Evolutionary conservation across 2,888 invertebrate species (phyloP), one percentile per base, ranked within the genome.

Genomic region (Andrena praecox): DNA sequence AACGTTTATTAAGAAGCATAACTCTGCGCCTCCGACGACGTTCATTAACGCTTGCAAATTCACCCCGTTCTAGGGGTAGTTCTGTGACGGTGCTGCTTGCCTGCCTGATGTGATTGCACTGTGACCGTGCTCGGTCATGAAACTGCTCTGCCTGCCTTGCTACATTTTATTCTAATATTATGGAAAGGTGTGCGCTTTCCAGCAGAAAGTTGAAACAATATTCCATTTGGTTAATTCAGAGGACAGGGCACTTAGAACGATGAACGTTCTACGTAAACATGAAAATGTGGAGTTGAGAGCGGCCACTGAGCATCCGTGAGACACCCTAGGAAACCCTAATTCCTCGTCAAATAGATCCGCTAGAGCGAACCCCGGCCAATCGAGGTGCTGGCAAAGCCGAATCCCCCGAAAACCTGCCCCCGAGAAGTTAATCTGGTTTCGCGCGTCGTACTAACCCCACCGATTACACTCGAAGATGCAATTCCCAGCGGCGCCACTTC

Each of bases 391-490:
- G 24, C 56, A 27, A 8, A 27, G 24, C 4, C 10, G 24, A 56
- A 56, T 27, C 24, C 24, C 56, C 10, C 27, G n/a, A 4, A 27
- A 56, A 56, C 24, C 56, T 27, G 56, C 20, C 0, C 4, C 56
- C 7, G 24, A 24, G 56, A 10, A 24, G 56, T 56, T 56, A 56
- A 56, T 56, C 24, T 56, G 27, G 56, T 29, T 60, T 31, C 29
- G 29, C 27, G 29, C 31, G 29, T 60, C 16, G 6, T 16, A 12
- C 20, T 3, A 27, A 16, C 56, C 16, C 66, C 69, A 54, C 68
- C 33, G 70, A 66, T 70, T 73, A 76, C 82, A 67, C 56, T 69
- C 50, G 77, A 52, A 68, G 82, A 64, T 82, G 64, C 82, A 69
- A 77, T 82, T 82, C 72, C 71, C 76, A 29, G 31, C 16, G 59